phyloP scores from a whole-genome alignment of 2,113 vertebrate genomes.

The Corythaixoides concolor region DNA sequence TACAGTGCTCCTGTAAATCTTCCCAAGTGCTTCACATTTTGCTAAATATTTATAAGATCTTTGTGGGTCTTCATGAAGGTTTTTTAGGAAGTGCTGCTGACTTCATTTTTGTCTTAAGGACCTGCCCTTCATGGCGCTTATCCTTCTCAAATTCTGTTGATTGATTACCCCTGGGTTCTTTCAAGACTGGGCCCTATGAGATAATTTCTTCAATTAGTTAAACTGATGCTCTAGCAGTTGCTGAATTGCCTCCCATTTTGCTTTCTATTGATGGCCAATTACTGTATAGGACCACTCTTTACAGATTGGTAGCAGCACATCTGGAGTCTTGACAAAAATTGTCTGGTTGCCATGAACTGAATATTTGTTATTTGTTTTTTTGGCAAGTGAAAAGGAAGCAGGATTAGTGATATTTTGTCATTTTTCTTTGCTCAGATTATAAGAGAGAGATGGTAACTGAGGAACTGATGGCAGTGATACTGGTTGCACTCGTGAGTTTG shows the following conservation, averaged over 20 bases:
- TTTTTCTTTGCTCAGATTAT: background rate
- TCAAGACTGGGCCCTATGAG: background rate
- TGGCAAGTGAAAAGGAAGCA: background rate
- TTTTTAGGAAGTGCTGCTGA: background rate
- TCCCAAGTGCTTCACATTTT: background rate
- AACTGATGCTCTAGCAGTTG: background rate
- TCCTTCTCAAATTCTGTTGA: background rate
- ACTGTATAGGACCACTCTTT: background rate
- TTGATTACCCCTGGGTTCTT: background rate
- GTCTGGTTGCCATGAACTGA: background rate
- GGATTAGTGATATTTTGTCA: background rate
- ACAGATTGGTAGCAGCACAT: background rate
- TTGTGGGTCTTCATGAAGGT: background rate
- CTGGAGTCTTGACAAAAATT: background rate
- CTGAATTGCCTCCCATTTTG: background rate
- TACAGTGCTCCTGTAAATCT: background rate
- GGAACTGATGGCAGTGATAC: background rate
- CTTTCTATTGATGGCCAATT: background rate
- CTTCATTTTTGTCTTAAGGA: background rate
- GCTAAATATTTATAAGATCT: background rate
- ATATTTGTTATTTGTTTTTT: background rate
- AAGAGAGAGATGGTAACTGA: background rate
- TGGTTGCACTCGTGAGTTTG: background rate
- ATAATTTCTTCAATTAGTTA: background rate
- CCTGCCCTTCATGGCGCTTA: background rate